phyloP scores from a whole-genome alignment of 1,140 invertebrate species.

The Ceratosolen fusciceps region DNA sequence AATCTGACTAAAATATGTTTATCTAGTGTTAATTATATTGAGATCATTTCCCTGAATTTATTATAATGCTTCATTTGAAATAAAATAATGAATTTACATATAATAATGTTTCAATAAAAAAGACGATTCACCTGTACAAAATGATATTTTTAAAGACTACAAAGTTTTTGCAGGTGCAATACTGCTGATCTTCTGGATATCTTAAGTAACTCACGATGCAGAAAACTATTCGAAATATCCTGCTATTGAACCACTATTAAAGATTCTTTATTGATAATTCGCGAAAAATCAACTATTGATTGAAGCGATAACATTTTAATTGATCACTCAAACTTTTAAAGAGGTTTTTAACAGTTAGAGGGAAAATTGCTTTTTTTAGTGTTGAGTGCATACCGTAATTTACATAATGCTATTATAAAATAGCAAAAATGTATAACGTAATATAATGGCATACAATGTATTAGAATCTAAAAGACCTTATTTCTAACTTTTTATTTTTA shows the following conservation, averaged over 20 bases:
- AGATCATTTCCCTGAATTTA: too few relatives aligned
- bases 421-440: conserved; percentile 23
- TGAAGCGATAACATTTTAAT: conserved; percentile 45
- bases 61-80: background rate
- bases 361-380: conserved; percentile 35
- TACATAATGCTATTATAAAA: conserved; percentile 35
- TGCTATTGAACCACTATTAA: conserved; percentile 47
- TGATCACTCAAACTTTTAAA: conserved; percentile 47
- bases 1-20: too few relatives aligned
- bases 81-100: background rate
- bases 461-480: too few relatives aligned
- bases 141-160: background rate
- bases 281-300: conserved; percentile 34
- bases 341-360: conserved; percentile 13
- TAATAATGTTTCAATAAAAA: background rate
- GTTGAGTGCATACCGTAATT: background rate
- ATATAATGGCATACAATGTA: conserved; percentile 57
- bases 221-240: background rate
- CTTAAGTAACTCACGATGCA: conserved; percentile 10
- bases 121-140: background rate
- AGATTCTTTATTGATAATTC: conserved; percentile 28
- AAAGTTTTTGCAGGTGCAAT: background rate
- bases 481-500: too few relatives aligned
- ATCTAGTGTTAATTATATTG: too few relatives aligned
- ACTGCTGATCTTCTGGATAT: background rate